A percentile compares a stretch with the other conserved stretches of the same genome.
These are phyloP conservation scores for Gari tellinella DNA, from an alignment of 2,888 invertebrate species.

Conservation along the genomic window DNA sequence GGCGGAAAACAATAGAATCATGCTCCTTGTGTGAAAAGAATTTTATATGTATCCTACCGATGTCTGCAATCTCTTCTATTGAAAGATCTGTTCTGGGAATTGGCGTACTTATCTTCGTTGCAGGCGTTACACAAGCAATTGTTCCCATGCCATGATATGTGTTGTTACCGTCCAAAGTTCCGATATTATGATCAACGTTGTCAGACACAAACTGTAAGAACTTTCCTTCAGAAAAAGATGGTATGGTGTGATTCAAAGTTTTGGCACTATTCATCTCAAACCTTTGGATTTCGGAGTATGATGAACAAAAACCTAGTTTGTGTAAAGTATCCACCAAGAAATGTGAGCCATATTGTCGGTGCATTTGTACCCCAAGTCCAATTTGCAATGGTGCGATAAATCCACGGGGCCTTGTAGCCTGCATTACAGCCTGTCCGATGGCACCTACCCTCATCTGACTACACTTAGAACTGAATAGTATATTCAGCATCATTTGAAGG, in stretches of 20 bases:
- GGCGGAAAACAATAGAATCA: not conserved
- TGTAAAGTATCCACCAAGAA: constrained; percentile 66
- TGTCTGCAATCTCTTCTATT: not conserved
- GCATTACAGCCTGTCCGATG: constrained; percentile 62
- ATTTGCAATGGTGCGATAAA: constrained; percentile 61
- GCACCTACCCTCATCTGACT: constrained; percentile 42
- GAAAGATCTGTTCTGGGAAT: not conserved
- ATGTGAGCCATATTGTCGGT: constrained; percentile 64
- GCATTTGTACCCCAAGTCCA: constrained; percentile 64
- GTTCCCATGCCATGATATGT: constrained; percentile 26
- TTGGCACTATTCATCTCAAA: constrained; percentile 23
- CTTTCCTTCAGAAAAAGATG: not conserved
- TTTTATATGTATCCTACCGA: constrained; percentile 10
- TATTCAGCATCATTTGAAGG: too few species aligned
- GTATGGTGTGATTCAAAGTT: not conserved
- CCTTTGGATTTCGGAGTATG: constrained; percentile 39
- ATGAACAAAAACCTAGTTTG: constrained; percentile 58
- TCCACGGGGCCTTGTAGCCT: constrained; percentile 54
- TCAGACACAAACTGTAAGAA: constrained; percentile 14
- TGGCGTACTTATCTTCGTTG: not conserved
- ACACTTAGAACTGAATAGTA: too few species aligned
- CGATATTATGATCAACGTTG: constrained; percentile 24
- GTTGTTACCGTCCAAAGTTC: constrained; percentile 6
- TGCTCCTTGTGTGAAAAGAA: not conserved
- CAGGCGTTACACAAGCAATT: constrained; percentile 13